Conservation (phyloP, 2,888 invertebrate species). For the Lithophane leautieri region DNA sequence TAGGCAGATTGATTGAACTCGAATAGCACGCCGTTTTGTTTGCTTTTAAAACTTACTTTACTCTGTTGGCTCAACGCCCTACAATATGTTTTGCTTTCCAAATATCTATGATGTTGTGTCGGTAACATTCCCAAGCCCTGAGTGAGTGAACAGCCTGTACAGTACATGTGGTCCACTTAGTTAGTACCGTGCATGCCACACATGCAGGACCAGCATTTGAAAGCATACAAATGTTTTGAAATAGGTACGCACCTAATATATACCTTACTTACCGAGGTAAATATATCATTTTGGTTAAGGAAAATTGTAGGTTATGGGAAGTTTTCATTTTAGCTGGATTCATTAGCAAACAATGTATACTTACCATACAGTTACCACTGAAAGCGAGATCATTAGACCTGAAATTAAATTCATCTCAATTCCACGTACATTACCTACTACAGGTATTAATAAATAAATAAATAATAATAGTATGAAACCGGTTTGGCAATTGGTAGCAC, state of each 20-base stretch:
- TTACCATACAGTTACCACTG: no score
- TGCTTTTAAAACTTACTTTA: background rate
- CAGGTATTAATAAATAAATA: no score
- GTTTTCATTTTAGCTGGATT: background rate
- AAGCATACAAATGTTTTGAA: background rate
- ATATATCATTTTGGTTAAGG: background rate
- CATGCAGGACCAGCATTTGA: background rate
- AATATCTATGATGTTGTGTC: conserved; percentile 33
- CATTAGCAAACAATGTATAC: background rate
- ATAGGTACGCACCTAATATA: background rate
- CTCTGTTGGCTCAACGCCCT: conserved; percentile 1
- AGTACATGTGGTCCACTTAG: background rate
- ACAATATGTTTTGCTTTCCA: conserved; percentile 19
- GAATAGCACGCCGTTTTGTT: conserved; percentile 24
- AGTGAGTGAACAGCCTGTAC: background rate
- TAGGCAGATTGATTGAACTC: no score
- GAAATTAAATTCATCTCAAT: background rate
- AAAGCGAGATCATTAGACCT: background rate
- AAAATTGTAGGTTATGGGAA: background rate
- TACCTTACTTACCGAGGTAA: background rate
- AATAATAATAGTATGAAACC: conserved; percentile 14
- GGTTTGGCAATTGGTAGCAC: conserved; percentile 38
- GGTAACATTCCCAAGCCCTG: background rate
- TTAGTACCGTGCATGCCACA: background rate
- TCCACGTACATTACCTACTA: background rate